Evolutionary conservation across 2,113 vertebrate species (phyloP).

Genomic region (Sapayoa aenigma): DNA sequence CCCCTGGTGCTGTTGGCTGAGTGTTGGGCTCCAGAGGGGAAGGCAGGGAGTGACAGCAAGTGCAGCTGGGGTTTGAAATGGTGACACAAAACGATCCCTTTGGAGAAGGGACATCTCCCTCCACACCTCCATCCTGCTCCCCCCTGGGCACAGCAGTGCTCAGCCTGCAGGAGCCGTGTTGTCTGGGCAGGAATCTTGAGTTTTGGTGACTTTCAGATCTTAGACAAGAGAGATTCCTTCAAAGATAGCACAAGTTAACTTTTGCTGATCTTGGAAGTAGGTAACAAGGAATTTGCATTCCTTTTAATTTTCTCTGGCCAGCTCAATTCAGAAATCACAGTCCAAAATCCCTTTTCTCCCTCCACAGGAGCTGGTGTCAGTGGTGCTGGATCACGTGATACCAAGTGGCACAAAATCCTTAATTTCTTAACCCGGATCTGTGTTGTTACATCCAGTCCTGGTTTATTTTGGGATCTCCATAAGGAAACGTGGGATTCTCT

Average conservation of each 20-base stretch:
- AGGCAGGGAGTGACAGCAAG: neutral
- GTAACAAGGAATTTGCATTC: neutral
- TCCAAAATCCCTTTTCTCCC: neutral
- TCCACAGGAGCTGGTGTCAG: neutral
- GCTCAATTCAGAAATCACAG: neutral
- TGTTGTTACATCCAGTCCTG: neutral
- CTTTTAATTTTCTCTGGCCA: neutral
- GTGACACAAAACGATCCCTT: neutral
- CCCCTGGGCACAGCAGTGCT: neutral
- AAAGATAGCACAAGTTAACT: neutral
- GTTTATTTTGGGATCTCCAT: neutral
- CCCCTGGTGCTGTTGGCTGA: accelerated
- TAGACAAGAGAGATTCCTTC: neutral
- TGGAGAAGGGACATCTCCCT: neutral
- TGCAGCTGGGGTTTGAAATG: neutral
- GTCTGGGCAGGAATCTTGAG: neutral
- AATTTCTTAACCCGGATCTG: neutral
- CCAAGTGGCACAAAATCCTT: neutral
- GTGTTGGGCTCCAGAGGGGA: neutral
- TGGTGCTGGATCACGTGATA: neutral
- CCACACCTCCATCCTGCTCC: neutral
- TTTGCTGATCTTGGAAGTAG: neutral
- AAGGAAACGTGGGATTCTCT: neutral
- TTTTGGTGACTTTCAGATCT: neutral
- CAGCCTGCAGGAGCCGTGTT: neutral